Conservation (phyloP, 2,888 invertebrate genomes). For the Netelia melanura region DNA sequence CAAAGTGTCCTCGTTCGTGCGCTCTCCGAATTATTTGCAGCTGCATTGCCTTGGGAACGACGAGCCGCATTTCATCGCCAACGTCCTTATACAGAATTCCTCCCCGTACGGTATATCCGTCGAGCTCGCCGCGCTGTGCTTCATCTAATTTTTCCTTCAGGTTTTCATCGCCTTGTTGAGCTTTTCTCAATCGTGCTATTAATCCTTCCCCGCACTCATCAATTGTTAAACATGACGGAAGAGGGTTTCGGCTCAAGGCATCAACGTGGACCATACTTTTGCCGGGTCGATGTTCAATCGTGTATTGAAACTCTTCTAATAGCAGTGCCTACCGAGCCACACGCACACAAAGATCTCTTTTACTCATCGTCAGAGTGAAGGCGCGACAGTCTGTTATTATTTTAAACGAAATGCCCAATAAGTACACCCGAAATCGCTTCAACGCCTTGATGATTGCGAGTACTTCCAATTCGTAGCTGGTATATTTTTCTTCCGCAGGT, state of each 20-base stretch:
- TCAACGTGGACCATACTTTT: constrained; percentile 29
- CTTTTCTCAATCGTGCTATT: constrained; percentile 8
- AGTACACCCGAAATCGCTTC: constrained; percentile 72
- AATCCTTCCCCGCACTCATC: constrained; percentile 14
- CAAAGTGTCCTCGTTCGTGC: constrained; percentile 53
- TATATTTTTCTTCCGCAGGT: constrained; percentile 68
- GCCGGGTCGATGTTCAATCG: constrained; percentile 70
- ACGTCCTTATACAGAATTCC: constrained; percentile 38
- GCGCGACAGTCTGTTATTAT: constrained; percentile 73
- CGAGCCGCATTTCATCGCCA: constrained; percentile 21
- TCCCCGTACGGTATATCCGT: constrained; percentile 29
- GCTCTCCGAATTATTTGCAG: constrained; percentile 35
- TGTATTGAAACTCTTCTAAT: constrained; percentile 71
- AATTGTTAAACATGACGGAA: constrained; percentile 4
- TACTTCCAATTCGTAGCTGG: constrained; percentile 71
- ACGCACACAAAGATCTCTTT: constrained; percentile 69
- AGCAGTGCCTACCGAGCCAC: constrained; percentile 72
- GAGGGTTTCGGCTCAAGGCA: constrained; percentile 12
- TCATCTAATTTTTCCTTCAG: not conserved
- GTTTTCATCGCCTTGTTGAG: constrained; percentile 31
- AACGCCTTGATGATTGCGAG: constrained; percentile 71
- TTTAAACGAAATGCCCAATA: constrained; percentile 70
- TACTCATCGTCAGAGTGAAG: constrained; percentile 69
- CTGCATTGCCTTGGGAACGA: constrained; percentile 40
- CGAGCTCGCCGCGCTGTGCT: not conserved